These are phyloP conservation scores for Tetramorium bicarinatum DNA, from an alignment of 2,888 invertebrate species.

Conservation along the genomic window DNA sequence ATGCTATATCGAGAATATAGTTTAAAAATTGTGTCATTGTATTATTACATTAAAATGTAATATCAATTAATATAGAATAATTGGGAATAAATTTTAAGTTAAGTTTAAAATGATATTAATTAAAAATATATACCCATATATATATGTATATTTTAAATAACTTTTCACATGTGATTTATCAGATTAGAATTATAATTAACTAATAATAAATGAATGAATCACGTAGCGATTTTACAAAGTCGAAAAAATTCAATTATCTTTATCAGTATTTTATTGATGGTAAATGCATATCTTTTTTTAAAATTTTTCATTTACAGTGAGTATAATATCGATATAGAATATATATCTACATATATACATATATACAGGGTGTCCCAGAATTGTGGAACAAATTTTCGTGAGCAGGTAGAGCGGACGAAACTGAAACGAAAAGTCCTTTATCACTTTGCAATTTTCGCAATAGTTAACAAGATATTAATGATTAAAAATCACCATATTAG, in stretches of 20 bases:
- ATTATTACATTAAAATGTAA: background rate
- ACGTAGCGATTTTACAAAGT: background rate
- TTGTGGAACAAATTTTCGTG: too few species aligned
- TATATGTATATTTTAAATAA: background rate
- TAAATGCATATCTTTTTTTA: background rate
- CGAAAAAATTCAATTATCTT: background rate
- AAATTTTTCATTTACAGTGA: background rate
- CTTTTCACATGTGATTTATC: background rate
- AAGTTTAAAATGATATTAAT: background rate
- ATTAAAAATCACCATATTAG: too few species aligned
- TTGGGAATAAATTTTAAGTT: background rate
- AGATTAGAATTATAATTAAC: background rate
- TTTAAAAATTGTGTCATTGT: background rate
- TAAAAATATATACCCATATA: background rate
- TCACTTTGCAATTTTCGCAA: too few species aligned
- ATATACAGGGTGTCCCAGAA: too few species aligned
- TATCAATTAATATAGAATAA: background rate
- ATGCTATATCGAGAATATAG: background rate
- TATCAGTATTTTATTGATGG: background rate
- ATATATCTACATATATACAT: background rate
- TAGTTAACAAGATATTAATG: too few species aligned
- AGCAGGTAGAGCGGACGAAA: too few species aligned
- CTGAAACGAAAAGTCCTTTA: too few species aligned
- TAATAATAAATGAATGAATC: constrained; percentile 2
- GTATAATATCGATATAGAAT: background rate